Evolutionary conservation across 2,888 invertebrate genomes (phyloP), one percentile per base, ranked within the genome.

Genomic region (Xestia sexstrigata): DNA sequence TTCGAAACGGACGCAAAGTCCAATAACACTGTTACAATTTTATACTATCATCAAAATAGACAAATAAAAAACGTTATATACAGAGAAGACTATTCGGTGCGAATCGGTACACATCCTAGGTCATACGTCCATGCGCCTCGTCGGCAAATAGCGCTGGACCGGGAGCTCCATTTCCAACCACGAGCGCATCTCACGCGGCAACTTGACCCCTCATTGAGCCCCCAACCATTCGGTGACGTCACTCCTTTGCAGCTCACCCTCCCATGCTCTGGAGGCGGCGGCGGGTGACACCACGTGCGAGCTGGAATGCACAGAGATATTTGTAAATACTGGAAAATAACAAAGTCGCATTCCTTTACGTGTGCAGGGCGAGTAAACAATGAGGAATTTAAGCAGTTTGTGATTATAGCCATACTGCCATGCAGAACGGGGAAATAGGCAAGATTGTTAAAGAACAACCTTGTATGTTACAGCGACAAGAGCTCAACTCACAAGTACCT

Each of bases 121-220:
- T 87, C 75, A 55, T 92, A 90, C 9, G 94, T 95, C 96, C 96
- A 96, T 49, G 74, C 68, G 0, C 96, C 96, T 20, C 92, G 91
- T 3, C 94, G 93, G 78, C 96, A 96, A 3, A 94, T 87, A 3
- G 95, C 87, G 6, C 92, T 82, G 6, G 90, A 84, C 15, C 93
- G 91, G 3, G 90, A 86, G 60, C 82, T 85, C 83, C 92, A 90
- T 20, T 90, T 92, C 92, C 93, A 95, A 17, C 94, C 95, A 17
- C 87, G 89, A 0, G 90, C 90, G 82, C 96, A 96, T 9, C 91
- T 91, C 3, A 95, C 89, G 15, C 94, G 93, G 79, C 96, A 96
- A 23, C 90, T 93, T 0, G 96, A 90, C 7, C 96, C 96, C 85
- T 96, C 96, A 5, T 87, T 87, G 4, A 96, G 87, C 0, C 93